Evolutionary conservation across 2,113 vertebrate genomes (phyloP).

Genomic region (Pluvianellus socialis): DNA sequence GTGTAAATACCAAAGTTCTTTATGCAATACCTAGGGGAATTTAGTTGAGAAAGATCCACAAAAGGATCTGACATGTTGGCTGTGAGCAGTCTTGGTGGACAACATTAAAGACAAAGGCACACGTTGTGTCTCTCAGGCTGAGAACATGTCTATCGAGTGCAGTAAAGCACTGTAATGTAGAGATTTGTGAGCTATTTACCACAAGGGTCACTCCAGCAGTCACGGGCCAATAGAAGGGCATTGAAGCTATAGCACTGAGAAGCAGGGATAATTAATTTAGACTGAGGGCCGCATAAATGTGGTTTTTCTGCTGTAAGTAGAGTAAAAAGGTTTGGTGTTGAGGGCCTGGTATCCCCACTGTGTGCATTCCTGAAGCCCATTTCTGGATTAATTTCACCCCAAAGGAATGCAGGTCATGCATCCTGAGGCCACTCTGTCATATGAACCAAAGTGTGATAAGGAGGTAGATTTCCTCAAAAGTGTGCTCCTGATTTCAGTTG

Average conservation of each 20-base stretch:
- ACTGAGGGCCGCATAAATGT: rapidly evolving
- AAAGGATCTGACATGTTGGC: not conserved
- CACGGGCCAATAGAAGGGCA: not conserved
- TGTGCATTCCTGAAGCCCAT: not conserved
- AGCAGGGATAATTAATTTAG: not conserved
- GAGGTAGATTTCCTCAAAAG: not conserved
- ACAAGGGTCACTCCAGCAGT: not conserved
- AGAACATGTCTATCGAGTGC: not conserved
- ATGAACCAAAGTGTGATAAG: not conserved
- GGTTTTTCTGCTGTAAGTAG: not conserved
- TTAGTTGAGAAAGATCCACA: not conserved
- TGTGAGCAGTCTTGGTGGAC: not conserved
- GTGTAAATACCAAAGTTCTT: not conserved
- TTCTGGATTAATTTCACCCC: not conserved
- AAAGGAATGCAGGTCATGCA: not conserved
- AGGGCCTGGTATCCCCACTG: not conserved
- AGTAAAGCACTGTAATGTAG: not conserved
- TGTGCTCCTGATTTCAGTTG: not conserved
- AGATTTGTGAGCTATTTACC: not conserved
- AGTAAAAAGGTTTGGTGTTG: not conserved
- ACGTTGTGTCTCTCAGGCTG: not conserved
- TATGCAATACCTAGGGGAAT: not conserved
- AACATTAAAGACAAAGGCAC: not conserved
- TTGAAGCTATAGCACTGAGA: not conserved
- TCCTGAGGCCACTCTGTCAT: not conserved